Percentiles rank a stretch among this genome's conserved stretches.
Conservation (phyloP, 2,113 vertebrate species). For the Brachypodius melanocephalos region DNA sequence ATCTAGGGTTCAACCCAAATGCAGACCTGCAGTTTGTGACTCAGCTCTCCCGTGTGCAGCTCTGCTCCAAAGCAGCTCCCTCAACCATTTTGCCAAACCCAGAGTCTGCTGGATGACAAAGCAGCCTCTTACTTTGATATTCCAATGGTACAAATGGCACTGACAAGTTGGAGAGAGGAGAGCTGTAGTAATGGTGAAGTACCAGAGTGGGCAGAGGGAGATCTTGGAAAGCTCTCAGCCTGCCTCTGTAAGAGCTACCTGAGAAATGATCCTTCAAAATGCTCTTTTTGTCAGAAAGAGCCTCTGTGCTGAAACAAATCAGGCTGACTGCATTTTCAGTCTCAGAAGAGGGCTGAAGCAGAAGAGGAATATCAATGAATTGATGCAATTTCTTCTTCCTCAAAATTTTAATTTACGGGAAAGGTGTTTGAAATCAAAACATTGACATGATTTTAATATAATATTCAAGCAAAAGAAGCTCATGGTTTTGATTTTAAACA, state of each 20-base stretch:
- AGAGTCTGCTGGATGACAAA: not conserved
- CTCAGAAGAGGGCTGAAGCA: not conserved
- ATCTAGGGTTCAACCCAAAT: not conserved
- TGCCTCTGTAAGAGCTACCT: not conserved
- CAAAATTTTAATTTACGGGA: not conserved
- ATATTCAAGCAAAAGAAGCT: not conserved
- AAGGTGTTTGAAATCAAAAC: not conserved
- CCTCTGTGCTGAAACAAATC: not conserved
- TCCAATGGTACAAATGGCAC: not conserved
- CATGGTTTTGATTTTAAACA: not conserved
- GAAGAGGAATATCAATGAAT: not conserved
- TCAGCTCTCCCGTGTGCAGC: not conserved
- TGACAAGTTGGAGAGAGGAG: not conserved
- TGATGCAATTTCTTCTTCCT: not conserved
- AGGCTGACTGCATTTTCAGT: not conserved
- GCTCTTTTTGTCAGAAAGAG: not conserved
- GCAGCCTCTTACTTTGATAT: not conserved
- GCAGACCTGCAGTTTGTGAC: not conserved
- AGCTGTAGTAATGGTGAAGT: not conserved
- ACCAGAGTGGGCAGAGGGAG: not conserved
- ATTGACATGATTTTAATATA: not conserved
- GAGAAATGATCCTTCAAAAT: not conserved
- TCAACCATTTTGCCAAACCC: not conserved
- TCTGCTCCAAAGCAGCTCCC: not conserved
- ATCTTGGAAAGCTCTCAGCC: not conserved